Evolutionary conservation across 1,140 invertebrate species (phyloP), one percentile per base, ranked within the genome.

Genomic region (Glossosoma conforme): DNA sequence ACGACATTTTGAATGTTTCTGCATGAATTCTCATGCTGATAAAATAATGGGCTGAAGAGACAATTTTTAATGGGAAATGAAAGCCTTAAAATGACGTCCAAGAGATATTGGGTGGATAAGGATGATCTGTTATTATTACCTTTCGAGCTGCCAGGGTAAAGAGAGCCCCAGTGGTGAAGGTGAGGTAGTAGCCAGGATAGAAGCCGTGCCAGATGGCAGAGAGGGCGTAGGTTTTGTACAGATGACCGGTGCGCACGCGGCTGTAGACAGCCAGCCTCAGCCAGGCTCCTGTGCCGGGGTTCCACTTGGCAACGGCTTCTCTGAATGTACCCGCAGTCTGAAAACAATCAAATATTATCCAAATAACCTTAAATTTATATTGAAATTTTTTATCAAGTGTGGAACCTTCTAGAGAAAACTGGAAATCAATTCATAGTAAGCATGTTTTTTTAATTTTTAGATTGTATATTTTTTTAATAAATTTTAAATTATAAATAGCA

Each of bases 131-230:
- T n/a, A n/a, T n/a, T 20, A 73, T 76, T 75, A 91, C 89, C 50
- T 75, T 74, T 76, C 94, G 81, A 19, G 89, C 84, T 14, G 87
- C 86, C 41, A 87, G 74, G 2, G 93, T 96, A 62, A 94, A 88
- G 1, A 98, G 60, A 0, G 91, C 91, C 10, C 87, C 93, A 19
- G 82, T 86, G 19, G 89, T 78, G 70, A 99, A 99, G 1, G 93
- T 95, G 25, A 98, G 65, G 68, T 98, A 99, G 75, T 99, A 99
- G 10, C 96, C 94, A 4, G 93, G 93, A 74, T 96, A 93, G 68
- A 96, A 97, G 45, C 91, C 96, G 74, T 98, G 96, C 96, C 96
- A 98, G 17, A 97, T 64, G 13, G 93, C 93, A 18, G 91, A 96
- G 36, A 97, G 74, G 1, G 82, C 71, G 70, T 94, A 98, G 1